Conservation (phyloP, 2,888 invertebrate species). For the Drosophila macrothrix region DNA sequence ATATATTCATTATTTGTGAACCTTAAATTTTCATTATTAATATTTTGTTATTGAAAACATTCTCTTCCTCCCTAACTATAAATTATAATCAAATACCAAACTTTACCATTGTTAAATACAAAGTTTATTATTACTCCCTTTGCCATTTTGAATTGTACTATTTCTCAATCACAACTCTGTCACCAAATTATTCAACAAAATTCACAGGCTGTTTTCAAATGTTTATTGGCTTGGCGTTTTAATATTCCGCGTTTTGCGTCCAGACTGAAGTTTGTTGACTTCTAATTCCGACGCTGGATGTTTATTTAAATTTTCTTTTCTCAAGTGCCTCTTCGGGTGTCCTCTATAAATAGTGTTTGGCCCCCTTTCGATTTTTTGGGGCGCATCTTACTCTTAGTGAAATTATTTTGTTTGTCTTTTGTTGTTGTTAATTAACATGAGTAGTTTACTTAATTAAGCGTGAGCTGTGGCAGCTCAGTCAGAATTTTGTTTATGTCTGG, state of each 20-base stretch:
- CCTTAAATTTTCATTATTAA: background rate
- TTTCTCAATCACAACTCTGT: background rate
- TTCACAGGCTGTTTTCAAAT: slow-evolving; percentile 2
- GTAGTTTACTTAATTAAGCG: slow-evolving; percentile 78
- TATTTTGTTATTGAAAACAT: background rate
- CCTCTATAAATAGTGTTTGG: slow-evolving; percentile 54
- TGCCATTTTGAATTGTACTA: background rate
- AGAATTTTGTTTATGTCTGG: slow-evolving; percentile 62
- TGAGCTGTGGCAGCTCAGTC: slow-evolving; percentile 43
- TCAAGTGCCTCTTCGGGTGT: slow-evolving; percentile 55
- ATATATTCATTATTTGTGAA: background rate
- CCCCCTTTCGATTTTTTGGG: slow-evolving; percentile 34
- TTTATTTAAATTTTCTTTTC: slow-evolving; percentile 64
- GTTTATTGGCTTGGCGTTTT: slow-evolving; percentile 23
- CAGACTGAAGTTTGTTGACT: slow-evolving; percentile 66
- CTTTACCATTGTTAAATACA: background rate
- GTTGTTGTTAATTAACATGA: slow-evolving; percentile 75
- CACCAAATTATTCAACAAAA: slow-evolving; percentile 2
- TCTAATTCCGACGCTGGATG: slow-evolving; percentile 50
- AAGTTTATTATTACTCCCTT: background rate
- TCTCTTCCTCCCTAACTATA: background rate
- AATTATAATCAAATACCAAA: background rate
- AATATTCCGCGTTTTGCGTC: slow-evolving; percentile 20
- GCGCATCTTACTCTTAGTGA: slow-evolving; percentile 22
- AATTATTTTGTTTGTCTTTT: slow-evolving; percentile 42